Evolutionary conservation across 2,797 vertebrate species (phyloP), one percentile per base, ranked within the genome.

Genomic region (Notolabrus celidotus): DNA sequence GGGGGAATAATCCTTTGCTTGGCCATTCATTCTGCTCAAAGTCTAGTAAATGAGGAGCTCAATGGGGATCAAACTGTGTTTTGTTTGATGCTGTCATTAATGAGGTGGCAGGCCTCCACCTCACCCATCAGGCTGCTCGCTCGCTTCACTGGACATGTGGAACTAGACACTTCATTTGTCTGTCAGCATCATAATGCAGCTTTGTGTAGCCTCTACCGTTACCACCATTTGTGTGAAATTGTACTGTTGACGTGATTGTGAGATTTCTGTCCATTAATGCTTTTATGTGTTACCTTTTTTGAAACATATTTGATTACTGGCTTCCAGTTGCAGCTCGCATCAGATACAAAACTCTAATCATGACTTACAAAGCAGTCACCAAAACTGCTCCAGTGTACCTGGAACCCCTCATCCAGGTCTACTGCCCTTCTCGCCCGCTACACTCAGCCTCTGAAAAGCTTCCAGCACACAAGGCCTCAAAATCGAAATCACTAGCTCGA

Each of bases 41-140:
- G 66, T 75, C 68, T 64, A 79, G 73, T 62, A 56, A 79, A 77
- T 41, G 71, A 77, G 75, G 12, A 53, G 47, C 79, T 83, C 71
- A 78, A 84, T 64, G 74, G 71, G 77, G 72, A 71, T 74, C 57
- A 80, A 36, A 62, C 59, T 41, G 55, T 55, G 73, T 66, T 71
- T 75, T 72, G 74, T 89, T 76, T 81, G 77, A 86, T 76, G 59
- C 54, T 20, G 58, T 68, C 79, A 77, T 84, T 90, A 93, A 92
- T 90, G 90, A 92, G 76, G 80, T 85, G 85, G 83, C 86, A 79
- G 78, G 61, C 68, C 20, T 83, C 85, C 85, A 83, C 70, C 79
- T 90, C 74, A 51, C 57, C 76, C 66, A 58, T 47, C n/a, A 77
- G 78, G 64, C 43, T 74, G 29, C 79, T 83, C 71, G 80, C 85